These are phyloP conservation scores for Cryptocephalus moraei DNA, from an alignment of 2,888 invertebrate genomes.

Conservation along the genomic window DNA sequence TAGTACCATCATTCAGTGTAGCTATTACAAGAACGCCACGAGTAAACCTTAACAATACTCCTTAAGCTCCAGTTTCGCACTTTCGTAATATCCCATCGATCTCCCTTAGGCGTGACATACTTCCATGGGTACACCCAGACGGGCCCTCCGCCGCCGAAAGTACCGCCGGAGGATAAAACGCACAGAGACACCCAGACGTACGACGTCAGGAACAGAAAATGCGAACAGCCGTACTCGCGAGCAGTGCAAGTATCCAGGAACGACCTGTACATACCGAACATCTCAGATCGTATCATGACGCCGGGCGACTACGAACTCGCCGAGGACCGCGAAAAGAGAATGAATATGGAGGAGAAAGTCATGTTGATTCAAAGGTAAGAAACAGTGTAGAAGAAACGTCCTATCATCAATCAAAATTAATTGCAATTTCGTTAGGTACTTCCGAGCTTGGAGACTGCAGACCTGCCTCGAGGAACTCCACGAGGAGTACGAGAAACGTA, in stretches of 20 bases:
- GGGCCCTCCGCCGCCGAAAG: constrained; percentile 46
- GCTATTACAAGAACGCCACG: too few relatives aligned
- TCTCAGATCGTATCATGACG: constrained; percentile 50
- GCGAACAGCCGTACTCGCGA: constrained; percentile 45
- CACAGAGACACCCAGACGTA: constrained; percentile 58
- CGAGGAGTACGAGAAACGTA: constrained; percentile 40
- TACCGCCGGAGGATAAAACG: constrained; percentile 42
- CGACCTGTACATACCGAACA: constrained; percentile 50
- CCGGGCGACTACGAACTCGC: constrained; percentile 56
- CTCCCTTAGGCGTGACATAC: constrained; percentile 46
- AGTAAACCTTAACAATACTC: too few relatives aligned
- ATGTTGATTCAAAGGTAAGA: constrained; percentile 51
- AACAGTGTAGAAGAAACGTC: neutral
- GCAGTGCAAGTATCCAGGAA: constrained; percentile 52
- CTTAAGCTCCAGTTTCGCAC: too few relatives aligned
- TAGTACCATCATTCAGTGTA: too few relatives aligned
- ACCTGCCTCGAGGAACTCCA: constrained; percentile 42
- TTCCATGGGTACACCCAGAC: constrained; percentile 81
- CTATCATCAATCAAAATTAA: too few relatives aligned
- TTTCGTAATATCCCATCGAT: too few relatives aligned
- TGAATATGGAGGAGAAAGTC: constrained; percentile 42
- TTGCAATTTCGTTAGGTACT: constrained; percentile 31
- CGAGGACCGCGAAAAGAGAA: constrained; percentile 47
- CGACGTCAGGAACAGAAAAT: constrained; percentile 41
- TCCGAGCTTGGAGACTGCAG: constrained; percentile 46